Base-by-base conservation (phyloP, 2,888 invertebrate species). In the Pachycephus smyrnensis region DNA sequence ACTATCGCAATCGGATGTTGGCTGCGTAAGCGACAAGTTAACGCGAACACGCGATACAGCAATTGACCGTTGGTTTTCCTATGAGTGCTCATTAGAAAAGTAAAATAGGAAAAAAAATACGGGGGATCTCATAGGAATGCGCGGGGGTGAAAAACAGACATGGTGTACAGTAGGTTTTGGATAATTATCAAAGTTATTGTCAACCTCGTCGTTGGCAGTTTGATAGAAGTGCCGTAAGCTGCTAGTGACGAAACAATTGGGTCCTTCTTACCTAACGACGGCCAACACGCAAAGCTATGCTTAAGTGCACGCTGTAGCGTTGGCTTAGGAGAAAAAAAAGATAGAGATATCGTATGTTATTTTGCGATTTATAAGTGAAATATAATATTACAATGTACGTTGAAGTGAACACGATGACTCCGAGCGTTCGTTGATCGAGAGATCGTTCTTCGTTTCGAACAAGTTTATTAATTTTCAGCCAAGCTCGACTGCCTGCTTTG, bases 401-500 rank as follows among this genome's bases (percentile, higher is more conserved):
- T 0, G 6, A 55, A 9, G 23, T 23, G 15, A 15, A 33, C 35
- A 33, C 15, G 31, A 75, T 40, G 75, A 77, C 68, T 75, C 77
- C 55, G 71, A 75, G 69, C 75, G 75, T 71, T 75, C 33, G 15
- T 55, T 75, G n/a, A 15, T 31, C 12, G 37, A 23, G 36, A 68
- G 74, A 75, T 11, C 6, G 31, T 33, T 71, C 3, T 31, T 71
- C 23, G 31, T 71, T 75, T 69, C 77, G 75, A 77, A 1, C 69
- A 55, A 71, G 40, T 40, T 77, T 23, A 77, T 75, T 40, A 30
- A 75, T 77, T 77, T 77, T 77, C 77, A 77, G 77, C 32, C 15
- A 73, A 36, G 23, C 36, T 4, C 68, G 15, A 32, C 36, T 55
- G 9, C 23, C 23, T 23, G 55, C 1, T 9, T 55, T 23, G 55